A percentile compares a stretch with the other conserved stretches of the same genome.
These are phyloP conservation scores for Danio tinwini DNA, from an alignment of 2,797 vertebrate species.

Conservation along the genomic window DNA sequence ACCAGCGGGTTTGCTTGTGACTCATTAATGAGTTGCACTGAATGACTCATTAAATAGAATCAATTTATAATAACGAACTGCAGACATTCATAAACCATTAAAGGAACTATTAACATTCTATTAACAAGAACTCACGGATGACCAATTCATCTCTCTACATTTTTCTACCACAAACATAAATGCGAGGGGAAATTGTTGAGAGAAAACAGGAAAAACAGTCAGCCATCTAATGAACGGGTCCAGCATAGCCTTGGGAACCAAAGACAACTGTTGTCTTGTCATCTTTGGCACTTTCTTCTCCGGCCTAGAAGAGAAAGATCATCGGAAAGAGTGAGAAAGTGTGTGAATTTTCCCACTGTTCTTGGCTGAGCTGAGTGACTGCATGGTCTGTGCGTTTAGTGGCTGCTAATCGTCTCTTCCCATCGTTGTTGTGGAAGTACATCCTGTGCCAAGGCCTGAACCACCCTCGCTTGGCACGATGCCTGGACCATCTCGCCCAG, in stretches of 20 bases:
- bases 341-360: conserved; percentile 48
- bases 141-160: conserved; percentile 7
- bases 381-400: conserved; percentile 45
- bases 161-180: conserved; percentile 6
- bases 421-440: conserved; percentile 44
- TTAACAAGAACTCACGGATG: background rate
- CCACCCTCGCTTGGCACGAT: conserved; percentile 46
- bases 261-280: conserved; percentile 39
- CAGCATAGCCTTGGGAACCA: conserved; percentile 14
- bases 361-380: conserved; percentile 44
- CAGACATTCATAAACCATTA: background rate
- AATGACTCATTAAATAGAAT: background rate
- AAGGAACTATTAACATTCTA: background rate
- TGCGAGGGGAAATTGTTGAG: background rate
- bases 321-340: conserved; percentile 35
- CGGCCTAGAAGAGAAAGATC: conserved; percentile 40
- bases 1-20: background rate
- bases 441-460: conserved; percentile 49
- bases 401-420: conserved; percentile 53
- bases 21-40: conserved; percentile 18
- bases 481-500: conserved; percentile 43
- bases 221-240: conserved; percentile 1
- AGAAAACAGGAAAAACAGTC: conserved; percentile 24
- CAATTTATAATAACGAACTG: background rate
- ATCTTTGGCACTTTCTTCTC: conserved; percentile 44